phyloP scores from a whole-genome alignment of 2,888 invertebrate genomes.

The Cordilura impudica region DNA sequence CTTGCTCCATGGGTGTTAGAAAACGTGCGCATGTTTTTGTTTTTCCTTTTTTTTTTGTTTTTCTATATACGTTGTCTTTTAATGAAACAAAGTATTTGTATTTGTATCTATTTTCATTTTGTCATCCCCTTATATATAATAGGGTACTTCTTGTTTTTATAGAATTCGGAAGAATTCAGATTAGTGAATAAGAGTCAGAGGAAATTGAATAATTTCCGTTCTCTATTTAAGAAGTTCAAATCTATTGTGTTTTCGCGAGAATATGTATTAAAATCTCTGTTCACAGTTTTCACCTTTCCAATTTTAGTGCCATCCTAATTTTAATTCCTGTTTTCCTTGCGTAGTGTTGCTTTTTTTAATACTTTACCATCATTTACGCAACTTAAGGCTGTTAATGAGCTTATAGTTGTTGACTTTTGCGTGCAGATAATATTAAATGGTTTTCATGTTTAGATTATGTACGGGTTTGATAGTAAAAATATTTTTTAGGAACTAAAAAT shows the following conservation, averaged over 20 bases:
- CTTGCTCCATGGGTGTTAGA: conserved; percentile 59
- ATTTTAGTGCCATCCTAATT: neutral
- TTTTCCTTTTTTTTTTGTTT: neutral
- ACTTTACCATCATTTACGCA: conserved; percentile 18
- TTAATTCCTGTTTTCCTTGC: conserved; percentile 6
- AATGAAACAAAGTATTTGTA: conserved; percentile 12
- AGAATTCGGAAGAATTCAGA: too few species aligned
- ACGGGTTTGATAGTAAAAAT: too few species aligned
- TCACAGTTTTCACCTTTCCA: too few species aligned
- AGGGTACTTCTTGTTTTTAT: too few species aligned
- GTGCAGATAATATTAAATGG: conserved; percentile 57
- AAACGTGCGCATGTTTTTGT: conserved; percentile 52
- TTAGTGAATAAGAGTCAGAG: too few species aligned
- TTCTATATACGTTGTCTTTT: conserved; percentile 32
- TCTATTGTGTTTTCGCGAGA: too few species aligned
- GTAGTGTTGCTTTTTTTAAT: conserved; percentile 32
- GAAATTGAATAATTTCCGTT: too few species aligned
- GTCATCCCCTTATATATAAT: conserved; percentile 20
- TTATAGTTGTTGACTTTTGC: conserved; percentile 60
- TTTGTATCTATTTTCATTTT: neutral
- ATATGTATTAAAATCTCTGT: too few species aligned
- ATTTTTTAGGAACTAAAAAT: too few species aligned
- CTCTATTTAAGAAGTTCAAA: too few species aligned
- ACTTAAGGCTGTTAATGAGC: conserved; percentile 53
- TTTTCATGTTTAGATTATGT: too few species aligned